phyloP scores from a whole-genome alignment of 2,888 invertebrate genomes.

The Brachypterus glaber region DNA sequence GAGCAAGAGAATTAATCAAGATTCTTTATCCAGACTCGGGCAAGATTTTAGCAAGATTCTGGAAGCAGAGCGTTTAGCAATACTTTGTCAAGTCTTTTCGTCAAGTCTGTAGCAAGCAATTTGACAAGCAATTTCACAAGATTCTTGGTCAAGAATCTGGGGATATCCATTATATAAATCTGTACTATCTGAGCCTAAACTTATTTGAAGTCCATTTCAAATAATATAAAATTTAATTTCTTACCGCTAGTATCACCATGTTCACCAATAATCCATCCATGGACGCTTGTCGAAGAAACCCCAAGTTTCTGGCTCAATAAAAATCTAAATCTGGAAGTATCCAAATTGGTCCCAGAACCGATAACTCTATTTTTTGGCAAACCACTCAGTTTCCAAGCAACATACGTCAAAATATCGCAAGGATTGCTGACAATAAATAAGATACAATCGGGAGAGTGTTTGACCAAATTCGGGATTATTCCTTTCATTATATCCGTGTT shows the following conservation, averaged over 20 bases:
- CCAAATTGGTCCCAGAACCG: conserved; percentile 88
- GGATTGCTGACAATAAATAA: conserved; percentile 86
- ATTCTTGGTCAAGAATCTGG: too few relatives aligned
- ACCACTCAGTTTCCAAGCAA: conserved; percentile 91
- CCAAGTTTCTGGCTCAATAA: conserved; percentile 72
- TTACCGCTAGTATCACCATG: conserved; percentile 64
- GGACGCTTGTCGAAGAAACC: conserved; percentile 75
- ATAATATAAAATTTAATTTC: too few relatives aligned
- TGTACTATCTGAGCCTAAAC: too few relatives aligned
- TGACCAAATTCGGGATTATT: conserved; percentile 72
- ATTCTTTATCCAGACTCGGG: too few relatives aligned
- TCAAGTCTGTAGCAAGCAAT: too few relatives aligned
- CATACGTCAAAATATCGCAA: conserved; percentile 85
- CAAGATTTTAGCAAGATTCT: too few relatives aligned
- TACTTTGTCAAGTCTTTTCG: too few relatives aligned
- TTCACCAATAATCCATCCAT: conserved; percentile 91
- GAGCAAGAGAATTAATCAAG: too few relatives aligned
- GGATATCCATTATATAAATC: too few relatives aligned
- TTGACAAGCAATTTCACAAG: too few relatives aligned
- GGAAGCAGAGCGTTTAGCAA: too few relatives aligned
- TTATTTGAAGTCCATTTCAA: too few relatives aligned
- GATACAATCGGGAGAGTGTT: conserved; percentile 79
- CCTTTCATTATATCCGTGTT: conserved; percentile 82
- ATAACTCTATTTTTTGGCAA: conserved; percentile 77
- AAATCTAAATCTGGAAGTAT: conserved; percentile 85